Base-by-base conservation (phyloP, 2,888 invertebrate genomes). In the Drosophila meridiana region DNA sequence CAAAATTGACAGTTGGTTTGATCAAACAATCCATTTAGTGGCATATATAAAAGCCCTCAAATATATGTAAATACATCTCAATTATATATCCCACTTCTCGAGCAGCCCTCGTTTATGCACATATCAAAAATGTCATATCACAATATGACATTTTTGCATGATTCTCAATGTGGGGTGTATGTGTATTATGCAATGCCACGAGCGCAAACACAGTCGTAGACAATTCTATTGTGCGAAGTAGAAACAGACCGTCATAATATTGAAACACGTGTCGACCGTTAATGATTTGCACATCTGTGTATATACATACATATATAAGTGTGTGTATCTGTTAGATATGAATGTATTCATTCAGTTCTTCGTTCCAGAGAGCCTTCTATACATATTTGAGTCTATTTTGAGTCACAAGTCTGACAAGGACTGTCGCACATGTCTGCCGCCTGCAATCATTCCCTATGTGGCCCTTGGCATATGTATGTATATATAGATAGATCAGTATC, bases 111-210 rank as follows among this genome's bases (percentile, higher is more conserved):
- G 73, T 36, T 52, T 52, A 55, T 59, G 59, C 50, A 58, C 60
- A 45, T 60, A 58, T 63, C 20, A 20, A 20, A 20, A 20, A 20
- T 20, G 20, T 20, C 20, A 20, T 59, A 59, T 64, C 61, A 43
- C 20, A 73, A 43, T 48, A 56, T 73, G 45, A 63, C 69, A 62
- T 65, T 74, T 72, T 74, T 74, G 64, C 77, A 74, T 74, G 77
- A 56, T 67, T 73, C 63, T 61, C 53, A 50, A 69, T 43, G 14
- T 58, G 32, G 50, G 53, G 38, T 26, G 11, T 14, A 14, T 40
- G 14, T 52, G 61, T 36, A 43, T 78, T 78, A 78, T 78, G 77
- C 74, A 78, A 78, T 67, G 70, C 50, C 64, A 74, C 60, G 70
- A 67, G 67, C 61, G 52, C 52, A 67, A 63, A 53, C 28, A 53